These are phyloP conservation scores for Gallinago jamesoni DNA, from an alignment of 2,113 vertebrate species.

Conservation along the genomic window DNA sequence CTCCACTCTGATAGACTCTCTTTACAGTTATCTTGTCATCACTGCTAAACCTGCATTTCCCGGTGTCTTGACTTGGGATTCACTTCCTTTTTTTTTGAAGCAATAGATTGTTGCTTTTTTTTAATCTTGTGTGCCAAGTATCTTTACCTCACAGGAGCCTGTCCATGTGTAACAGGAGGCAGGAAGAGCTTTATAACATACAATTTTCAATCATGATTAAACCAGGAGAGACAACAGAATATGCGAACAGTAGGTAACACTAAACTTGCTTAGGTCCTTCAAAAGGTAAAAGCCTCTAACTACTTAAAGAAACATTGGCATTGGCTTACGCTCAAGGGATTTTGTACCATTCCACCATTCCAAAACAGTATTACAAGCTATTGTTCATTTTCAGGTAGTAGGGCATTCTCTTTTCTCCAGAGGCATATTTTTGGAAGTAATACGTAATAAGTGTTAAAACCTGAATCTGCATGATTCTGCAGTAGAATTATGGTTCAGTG, in stretches of 20 bases:
- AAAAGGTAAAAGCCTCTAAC: background rate
- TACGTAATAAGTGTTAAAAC: background rate
- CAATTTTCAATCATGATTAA: slow-evolving; percentile 33
- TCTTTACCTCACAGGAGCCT: slow-evolving; percentile 4
- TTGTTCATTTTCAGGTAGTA: background rate
- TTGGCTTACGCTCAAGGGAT: background rate
- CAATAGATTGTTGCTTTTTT: background rate
- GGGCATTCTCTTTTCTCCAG: background rate
- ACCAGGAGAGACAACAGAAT: background rate
- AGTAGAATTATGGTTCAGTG: background rate
- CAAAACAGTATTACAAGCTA: background rate
- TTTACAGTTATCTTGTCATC: slow-evolving; percentile 3
- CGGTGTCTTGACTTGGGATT: background rate
- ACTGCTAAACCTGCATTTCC: slow-evolving; percentile 31
- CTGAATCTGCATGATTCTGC: background rate
- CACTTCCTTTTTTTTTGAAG: background rate
- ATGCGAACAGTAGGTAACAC: background rate
- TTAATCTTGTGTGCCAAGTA: background rate
- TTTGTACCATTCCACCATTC: background rate
- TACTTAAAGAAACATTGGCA: background rate
- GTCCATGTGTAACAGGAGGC: background rate
- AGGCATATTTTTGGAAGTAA: background rate
- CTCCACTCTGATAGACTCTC: background rate
- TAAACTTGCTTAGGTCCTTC: background rate
- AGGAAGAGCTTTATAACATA: background rate